Conservation (phyloP, 2,888 invertebrate genomes). For the Erebia palarica region DNA sequence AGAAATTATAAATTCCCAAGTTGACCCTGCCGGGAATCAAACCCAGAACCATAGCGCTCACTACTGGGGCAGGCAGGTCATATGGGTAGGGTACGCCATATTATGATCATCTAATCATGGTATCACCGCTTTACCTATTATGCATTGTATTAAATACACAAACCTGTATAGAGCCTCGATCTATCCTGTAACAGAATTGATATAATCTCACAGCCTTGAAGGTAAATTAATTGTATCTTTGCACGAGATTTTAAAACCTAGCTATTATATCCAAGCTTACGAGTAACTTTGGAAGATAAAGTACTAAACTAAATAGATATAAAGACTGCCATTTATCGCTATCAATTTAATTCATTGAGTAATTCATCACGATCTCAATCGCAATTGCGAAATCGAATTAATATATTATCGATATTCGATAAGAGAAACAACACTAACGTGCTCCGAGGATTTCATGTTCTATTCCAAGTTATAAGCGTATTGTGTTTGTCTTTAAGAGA, state of each 20-base stretch:
- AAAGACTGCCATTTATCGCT: constrained; percentile 33
- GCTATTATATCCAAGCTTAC: constrained; percentile 6
- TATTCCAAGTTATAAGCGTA: constrained; percentile 31
- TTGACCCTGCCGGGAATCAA: too few species aligned
- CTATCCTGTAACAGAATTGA: too few species aligned
- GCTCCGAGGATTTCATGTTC: constrained; percentile 28
- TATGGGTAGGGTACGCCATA: too few species aligned
- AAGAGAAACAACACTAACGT: constrained; percentile 44
- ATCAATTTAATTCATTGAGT: constrained; percentile 41
- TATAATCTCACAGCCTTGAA: too few species aligned
- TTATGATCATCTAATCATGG: too few species aligned
- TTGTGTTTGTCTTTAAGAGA: neutral
- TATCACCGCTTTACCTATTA: too few species aligned
- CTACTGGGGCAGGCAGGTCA: too few species aligned
- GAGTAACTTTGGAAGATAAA: constrained; percentile 20
- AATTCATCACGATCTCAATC: constrained; percentile 47
- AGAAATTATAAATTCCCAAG: too few species aligned
- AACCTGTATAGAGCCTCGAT: too few species aligned
- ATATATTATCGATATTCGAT: constrained; percentile 50
- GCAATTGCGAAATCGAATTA: constrained; percentile 47
- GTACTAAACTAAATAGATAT: constrained; percentile 24
- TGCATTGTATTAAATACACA: too few species aligned
- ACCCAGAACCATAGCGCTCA: too few species aligned
- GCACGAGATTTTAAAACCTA: constrained; percentile 14
- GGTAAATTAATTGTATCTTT: constrained; percentile 1